Base-by-base conservation (phyloP, 64 coral and sea anemone species). In the Hydrozoanthus tunicans region DNA sequence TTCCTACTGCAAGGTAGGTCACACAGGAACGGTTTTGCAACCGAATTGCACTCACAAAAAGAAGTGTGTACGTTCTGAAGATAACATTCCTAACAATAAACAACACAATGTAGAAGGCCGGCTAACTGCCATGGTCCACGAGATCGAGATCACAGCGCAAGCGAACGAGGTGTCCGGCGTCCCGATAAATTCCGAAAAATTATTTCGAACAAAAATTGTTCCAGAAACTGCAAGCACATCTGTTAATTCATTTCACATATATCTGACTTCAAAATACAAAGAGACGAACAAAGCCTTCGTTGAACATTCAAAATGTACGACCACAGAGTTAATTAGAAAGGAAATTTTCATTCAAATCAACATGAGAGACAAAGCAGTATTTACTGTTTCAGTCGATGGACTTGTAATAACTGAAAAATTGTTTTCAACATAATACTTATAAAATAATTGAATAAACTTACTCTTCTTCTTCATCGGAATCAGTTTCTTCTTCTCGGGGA, bases 401-500 rank as follows among this genome's bases (percentile, higher is more conserved):
- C 52, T 20, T 59, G 56, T 85, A 23, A 74, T 73, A 72, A 71
- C 69, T 82, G n/a, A 25, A 51, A n/a, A 82, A 9, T 82, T 11
- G 14, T 51, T 86, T 58, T 6, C 15, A 86, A 24, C 23, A 25
- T 66, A 56, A 6, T 64, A 85, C 60, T 53, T 80, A 56, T 4
- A 68, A 70, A 23, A 74, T 3, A 58, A 74, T 26, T 64, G 4
- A 66, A 6, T 10, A 82, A 14, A 88, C 84, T 74, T 88, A 88
- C 84, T 74, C 56, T 59, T 74, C 68, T 9, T 26, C 78, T 27
- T 88, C 84, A 15, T 88, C 84, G 6, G 84, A 88, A 58, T 88
- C 68, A 14, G 70, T n/a, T 58, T 73, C 83, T 72, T 88, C 84
- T 13, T 73, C 69, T 88, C 84, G 56, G 17, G 84, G 84, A 88